A percentile compares a stretch with the other conserved stretches of the same genome.
Evolutionary conservation across 2,797 vertebrate genomes (phyloP).

Genomic region (Adelosebastes latens): DNA sequence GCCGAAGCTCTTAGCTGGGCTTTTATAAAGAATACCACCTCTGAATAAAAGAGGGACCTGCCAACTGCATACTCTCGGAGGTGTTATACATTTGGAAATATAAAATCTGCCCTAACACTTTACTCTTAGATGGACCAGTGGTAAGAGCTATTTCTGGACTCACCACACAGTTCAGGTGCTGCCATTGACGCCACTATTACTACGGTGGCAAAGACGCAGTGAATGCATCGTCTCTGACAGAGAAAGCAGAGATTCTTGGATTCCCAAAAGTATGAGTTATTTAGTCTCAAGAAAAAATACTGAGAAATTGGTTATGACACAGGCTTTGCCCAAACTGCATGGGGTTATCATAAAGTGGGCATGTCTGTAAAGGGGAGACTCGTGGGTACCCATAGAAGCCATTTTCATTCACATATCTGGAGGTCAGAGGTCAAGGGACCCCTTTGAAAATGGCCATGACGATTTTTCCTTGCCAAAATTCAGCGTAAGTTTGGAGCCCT

Average conservation of each 20-base stretch:
- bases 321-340: too few species aligned
- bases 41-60: constrained; percentile 28
- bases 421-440: too few species aligned
- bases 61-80: constrained; percentile 15
- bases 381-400: too few species aligned
- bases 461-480: too few species aligned
- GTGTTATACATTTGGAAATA: constrained; percentile 33
- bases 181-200: too few species aligned
- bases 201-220: too few species aligned
- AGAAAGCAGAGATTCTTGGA: background rate
- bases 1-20: constrained; percentile 32
- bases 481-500: too few species aligned
- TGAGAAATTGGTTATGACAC: background rate
- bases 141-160: background rate
- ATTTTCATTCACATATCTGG: too few species aligned
- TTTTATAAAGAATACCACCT: constrained; percentile 30
- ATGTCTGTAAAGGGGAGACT: too few species aligned
- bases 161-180: background rate
- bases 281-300: background rate
- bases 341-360: too few species aligned
- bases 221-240: background rate
- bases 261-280: background rate
- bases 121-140: background rate
- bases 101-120: constrained; percentile 20
- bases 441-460: too few species aligned